Percentiles rank a stretch among this genome's conserved stretches.
Evolutionary conservation across 2,888 invertebrate genomes (phyloP).

Genomic region (Scaptomyza tumidula): DNA sequence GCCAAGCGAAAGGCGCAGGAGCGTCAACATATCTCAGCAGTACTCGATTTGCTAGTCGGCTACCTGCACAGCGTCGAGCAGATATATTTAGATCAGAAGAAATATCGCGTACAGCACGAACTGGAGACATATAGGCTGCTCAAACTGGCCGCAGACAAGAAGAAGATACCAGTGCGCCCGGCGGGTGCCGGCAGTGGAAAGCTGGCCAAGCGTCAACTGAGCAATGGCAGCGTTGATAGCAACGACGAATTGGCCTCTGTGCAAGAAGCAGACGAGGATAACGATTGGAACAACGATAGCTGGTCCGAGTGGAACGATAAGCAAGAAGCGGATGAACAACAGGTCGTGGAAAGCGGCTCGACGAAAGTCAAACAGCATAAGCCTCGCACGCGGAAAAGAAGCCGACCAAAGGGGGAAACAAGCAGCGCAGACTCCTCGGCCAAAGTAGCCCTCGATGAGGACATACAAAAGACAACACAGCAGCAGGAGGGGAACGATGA

Average conservation of each 20-base stretch:
- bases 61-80: constrained; percentile 94
- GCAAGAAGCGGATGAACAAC: constrained; percentile 11
- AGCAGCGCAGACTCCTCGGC: constrained; percentile 60
- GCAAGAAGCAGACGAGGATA: constrained; percentile 30
- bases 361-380: constrained; percentile 31
- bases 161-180: constrained; percentile 81
- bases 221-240: constrained; percentile 58
- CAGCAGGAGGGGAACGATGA: constrained; percentile 77
- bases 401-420: constrained; percentile 16
- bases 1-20: constrained; percentile 87
- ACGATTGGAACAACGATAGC: constrained; percentile 63
- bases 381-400: constrained; percentile 58
- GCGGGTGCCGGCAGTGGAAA: constrained; percentile 66
- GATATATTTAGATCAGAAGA: constrained; percentile 94
- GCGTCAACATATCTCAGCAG: constrained; percentile 90
- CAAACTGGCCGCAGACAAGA: constrained; percentile 86
- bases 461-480: constrained; percentile 80
- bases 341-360: constrained; percentile 4
- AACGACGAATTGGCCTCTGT: constrained; percentile 7
- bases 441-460: constrained; percentile 82
- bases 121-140: constrained; percentile 93
- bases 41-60: constrained; percentile 90
- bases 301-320: constrained; percentile 65
- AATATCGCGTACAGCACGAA: constrained; percentile 93
- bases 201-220: constrained; percentile 29